phyloP scores from a whole-genome alignment of 2,888 invertebrate species.

The Leucania comma region DNA sequence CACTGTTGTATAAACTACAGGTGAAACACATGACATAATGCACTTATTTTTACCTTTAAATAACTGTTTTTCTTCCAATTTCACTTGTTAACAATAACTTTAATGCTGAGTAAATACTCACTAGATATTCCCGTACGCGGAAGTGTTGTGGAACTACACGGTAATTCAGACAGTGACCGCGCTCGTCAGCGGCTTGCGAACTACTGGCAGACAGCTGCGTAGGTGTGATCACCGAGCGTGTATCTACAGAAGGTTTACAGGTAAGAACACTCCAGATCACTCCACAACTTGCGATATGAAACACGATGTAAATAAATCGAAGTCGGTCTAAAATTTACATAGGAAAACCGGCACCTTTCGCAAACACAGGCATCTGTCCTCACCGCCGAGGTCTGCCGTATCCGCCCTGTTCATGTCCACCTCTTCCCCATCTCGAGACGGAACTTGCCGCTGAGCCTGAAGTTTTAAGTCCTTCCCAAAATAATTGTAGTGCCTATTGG shows the following conservation, averaged over 20 bases:
- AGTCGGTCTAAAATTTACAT: neutral
- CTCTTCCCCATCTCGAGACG: too few species aligned
- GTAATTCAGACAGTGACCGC: conserved; percentile 14
- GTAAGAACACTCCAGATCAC: neutral
- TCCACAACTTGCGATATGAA: neutral
- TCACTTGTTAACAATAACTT: conserved; percentile 1
- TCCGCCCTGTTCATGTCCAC: too few species aligned
- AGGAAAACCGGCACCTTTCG: too few species aligned
- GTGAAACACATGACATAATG: conserved; percentile 36
- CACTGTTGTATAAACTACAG: conserved; percentile 55
- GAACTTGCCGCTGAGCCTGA: too few species aligned
- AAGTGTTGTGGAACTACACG: conserved; percentile 33
- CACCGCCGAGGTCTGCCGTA: too few species aligned
- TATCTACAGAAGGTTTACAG: conserved; percentile 35
- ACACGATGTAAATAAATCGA: neutral
- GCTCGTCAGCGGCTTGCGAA: conserved; percentile 22
- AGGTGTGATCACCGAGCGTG: conserved; percentile 19
- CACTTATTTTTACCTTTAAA: conserved; percentile 16
- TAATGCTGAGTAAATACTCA: conserved; percentile 43
- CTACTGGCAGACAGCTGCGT: conserved; percentile 43
- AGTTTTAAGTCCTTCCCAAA: too few species aligned
- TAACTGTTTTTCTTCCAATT: conserved; percentile 9
- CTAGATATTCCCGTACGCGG: conserved; percentile 38
- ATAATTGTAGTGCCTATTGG: too few species aligned
- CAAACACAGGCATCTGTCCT: too few species aligned